Evolutionary conservation across 2,113 vertebrate genomes (phyloP), one percentile per base, ranked within the genome.

Genomic region (Glareola pratincola): DNA sequence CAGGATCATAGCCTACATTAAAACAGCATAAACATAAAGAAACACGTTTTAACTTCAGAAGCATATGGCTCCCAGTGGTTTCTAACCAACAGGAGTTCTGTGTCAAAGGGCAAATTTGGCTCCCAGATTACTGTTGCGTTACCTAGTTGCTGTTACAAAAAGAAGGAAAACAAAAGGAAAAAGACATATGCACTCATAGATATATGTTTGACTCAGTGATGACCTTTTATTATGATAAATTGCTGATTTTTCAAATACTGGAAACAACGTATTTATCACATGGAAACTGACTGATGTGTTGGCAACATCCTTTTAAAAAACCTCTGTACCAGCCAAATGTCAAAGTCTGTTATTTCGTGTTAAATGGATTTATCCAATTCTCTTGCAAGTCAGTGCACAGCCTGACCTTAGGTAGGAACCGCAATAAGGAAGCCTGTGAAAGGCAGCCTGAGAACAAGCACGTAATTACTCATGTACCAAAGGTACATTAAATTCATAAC

Each of bases 101-200:
- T 85, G 77, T 94, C 95, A 96, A 95, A 92, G 80, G 83, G 51
- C 56, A 96, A 88, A 94, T 86, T 81, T 92, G 85, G 47, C 60
- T 91, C 19, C 24, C n/a, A 74, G 72, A 12, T 89, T 60, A 71
- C 39, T 48, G 41, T 18, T 89, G 72, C 10, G 2, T 51, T 84
- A 91, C n/a, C 45, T 47, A 77, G 14, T 48, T 39, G 21, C 37
- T 69, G 39, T 51, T 48, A 71, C 5, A 75, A 81, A 91, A 91
- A 77, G 10, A 2, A 75, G 13, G 36, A 89, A 50, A 48, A 15
- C 41, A 43, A 69, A 76, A 32, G 3, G 8, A 41, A 66, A 68
- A 62, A 90, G 8, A 37, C 7, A 24, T 13, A n/a, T 15, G 27
- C 15, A 79, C 4, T 60, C 39, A 29, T 27, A 20, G 43, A 63